A percentile compares a stretch with the other conserved stretches of the same genome.
phyloP scores from a whole-genome alignment of 1,140 invertebrate species.

The Maconellicoccus hirsutus region DNA sequence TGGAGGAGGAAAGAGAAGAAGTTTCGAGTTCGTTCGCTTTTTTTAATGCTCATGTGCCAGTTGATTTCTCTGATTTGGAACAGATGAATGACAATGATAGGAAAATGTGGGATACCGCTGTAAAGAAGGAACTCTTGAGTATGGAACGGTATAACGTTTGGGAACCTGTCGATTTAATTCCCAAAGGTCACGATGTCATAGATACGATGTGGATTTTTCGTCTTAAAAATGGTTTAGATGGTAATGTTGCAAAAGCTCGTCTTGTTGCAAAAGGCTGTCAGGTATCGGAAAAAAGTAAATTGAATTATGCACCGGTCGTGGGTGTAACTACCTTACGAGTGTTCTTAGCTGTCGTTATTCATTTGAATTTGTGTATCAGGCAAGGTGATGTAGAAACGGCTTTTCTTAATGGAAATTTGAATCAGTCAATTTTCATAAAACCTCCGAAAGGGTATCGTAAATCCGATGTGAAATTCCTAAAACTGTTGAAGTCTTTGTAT shows the following conservation, averaged over 20 bases:
- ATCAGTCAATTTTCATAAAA: constrained; percentile 7
- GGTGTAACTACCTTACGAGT: not conserved
- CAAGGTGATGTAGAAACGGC: constrained; percentile 12
- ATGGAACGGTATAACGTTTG: constrained; percentile 23
- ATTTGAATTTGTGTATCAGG: not conserved
- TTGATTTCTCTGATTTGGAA: constrained; percentile 21
- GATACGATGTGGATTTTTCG: constrained; percentile 29
- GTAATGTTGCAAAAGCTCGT: constrained; percentile 28
- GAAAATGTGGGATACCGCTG: no score
- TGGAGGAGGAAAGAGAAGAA: no score
- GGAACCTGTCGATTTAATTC: not conserved
- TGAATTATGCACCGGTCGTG: constrained; percentile 29
- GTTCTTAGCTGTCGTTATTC: not conserved
- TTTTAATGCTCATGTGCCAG: no score
- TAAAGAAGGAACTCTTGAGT: no score
- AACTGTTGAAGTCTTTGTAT: constrained; percentile 13
- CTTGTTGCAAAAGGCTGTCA: constrained; percentile 11
- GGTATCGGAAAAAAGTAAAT: constrained; percentile 10
- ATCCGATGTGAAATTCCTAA: not conserved
- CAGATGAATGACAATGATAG: constrained; percentile 28
- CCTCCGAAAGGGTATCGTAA: constrained; percentile 18
- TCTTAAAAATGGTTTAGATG: not conserved
- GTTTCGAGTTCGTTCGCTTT: no score
- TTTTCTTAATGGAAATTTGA: constrained; percentile 13
- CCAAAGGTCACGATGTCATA: not conserved